These are phyloP conservation scores for Periophthalmus modestus DNA, from an alignment of 2,113 vertebrate species.

Conservation along the genomic window DNA sequence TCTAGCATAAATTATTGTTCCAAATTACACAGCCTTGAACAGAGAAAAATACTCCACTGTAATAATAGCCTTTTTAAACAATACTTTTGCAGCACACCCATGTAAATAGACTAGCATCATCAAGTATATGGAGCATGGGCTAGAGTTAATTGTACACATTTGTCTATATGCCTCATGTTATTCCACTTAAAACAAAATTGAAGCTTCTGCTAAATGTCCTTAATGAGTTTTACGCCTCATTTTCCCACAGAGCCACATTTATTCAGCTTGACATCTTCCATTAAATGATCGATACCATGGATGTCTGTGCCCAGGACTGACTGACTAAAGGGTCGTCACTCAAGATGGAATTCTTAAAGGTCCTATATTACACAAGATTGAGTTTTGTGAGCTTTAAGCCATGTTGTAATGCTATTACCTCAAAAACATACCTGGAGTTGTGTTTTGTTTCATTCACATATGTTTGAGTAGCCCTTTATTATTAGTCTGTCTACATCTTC, in stretches of 20 bases:
- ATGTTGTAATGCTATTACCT: too few species aligned
- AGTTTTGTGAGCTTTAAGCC: too few species aligned
- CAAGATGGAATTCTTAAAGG: background rate
- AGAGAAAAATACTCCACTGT: background rate
- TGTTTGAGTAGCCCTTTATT: too few species aligned
- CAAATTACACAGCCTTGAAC: background rate
- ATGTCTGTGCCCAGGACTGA: constrained; percentile 7
- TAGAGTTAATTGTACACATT: background rate
- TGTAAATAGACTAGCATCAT: background rate
- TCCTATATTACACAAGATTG: too few species aligned
- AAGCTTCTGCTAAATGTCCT: too few species aligned
- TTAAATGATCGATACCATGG: constrained; percentile 3
- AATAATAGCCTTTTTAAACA: background rate
- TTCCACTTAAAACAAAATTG: background rate
- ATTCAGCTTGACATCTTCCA: constrained; percentile 7
- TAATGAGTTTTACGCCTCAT: background rate
- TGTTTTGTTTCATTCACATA: too few species aligned
- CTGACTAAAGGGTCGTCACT: background rate
- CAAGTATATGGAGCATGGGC: background rate
- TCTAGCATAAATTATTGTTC: background rate
- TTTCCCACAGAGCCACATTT: background rate
- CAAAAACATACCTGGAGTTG: too few species aligned
- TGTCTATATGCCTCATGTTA: background rate
- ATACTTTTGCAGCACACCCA: background rate
- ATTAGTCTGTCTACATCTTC: too few species aligned